Base-by-base conservation (phyloP, 2,113 vertebrate genomes). In the Halcyon malimbica region DNA sequence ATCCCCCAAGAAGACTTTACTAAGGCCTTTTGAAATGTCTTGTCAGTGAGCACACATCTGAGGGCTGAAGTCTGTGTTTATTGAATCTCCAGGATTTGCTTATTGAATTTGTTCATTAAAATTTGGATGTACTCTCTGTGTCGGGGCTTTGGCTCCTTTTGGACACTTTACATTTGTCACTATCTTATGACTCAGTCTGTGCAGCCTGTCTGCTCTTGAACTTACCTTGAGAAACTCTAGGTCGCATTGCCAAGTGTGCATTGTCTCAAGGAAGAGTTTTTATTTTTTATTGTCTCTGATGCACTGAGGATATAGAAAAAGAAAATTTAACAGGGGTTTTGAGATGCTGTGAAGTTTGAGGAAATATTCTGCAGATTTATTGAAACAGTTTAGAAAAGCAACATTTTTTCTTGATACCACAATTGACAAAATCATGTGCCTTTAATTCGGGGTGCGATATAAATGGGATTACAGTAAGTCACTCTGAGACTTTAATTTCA, bases 131-230 rank as follows among this genome's bases (percentile, higher is more conserved):
- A 6, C 5, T 80, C 48, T 54, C 35, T 75, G 14, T 21, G 7
- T 83, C 31, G 75, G 63, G 17, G 29, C 48, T 90, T 93, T 94
- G 86, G 74, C 50, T 96, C 59, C 50, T 42, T 83, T 93, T 92
- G 92, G 65, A 67, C 51, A n/a, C 13, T 87, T 90, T 79, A 59
- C 16, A 53, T 93, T 94, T 73, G 11, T 74, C 63, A 94, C 56
- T 68, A 23, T 44, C 42, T 73, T 65, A n/a, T 39, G 63, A 69
- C 53, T 85, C 62, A 90, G 94, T 74, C 50, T 93, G 70, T 64
- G 83, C 63, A 59, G 56, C 60, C 68, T 44, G 64, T 81, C 76
- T 95, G 73, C 39, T 93, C 87, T 86, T 90, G 50, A 91, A 62
- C 33, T 50, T 77, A 74, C 28, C 59, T 89, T 86, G 65, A 77